Evolutionary conservation across 2,797 vertebrate species (phyloP), one percentile per base, ranked within the genome.

Genomic region (Notolepis coatsorum): DNA sequence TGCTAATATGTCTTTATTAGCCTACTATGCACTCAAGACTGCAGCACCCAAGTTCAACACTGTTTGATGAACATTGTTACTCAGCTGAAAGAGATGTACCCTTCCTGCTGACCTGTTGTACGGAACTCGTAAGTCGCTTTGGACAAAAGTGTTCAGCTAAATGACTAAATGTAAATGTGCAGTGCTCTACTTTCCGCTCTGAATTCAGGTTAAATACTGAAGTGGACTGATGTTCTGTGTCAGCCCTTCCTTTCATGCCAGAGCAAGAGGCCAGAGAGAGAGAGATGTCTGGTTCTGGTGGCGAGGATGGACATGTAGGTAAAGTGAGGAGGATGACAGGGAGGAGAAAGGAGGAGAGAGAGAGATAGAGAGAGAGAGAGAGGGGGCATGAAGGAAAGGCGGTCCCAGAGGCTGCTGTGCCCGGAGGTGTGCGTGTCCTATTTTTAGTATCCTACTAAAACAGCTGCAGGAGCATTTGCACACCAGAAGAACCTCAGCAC

Each of bases 401-500:
- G 67, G 75, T 84, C 85, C 81, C 84, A 79, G 65, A 88, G 85
- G 86, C 88, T 91, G 85, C 89, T 91, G 89, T n/a, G 89, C 86
- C 89, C 73, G 61, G 80, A 88, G 82, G 88, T 89, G 83, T 85
- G 75, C 7, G 25, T 20, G 35, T 82, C 86, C 89, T 93, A 93
- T 91, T 91, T 93, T 91, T 92, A 90, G 89, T 85, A 76, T 83
- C 79, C 73, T 80, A 77, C 79, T 89, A 75, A 87, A 82, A 84
- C 88, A 89, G 88, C 91, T 92, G 88, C 89, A 55, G 76, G 65
- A 84, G 69, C 61, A 68, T 82, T 88, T 76, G 75, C 67, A 81
- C 63, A 83, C 65, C 31, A 63, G 66, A 81, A 81, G 68, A 70
- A 57, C n/a, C 73, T 68, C 48, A 33, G 46, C n/a, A 2, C 3